Evolutionary conservation across 2,888 invertebrate genomes (phyloP).

Genomic region (Zootermopsis nevadensis): DNA sequence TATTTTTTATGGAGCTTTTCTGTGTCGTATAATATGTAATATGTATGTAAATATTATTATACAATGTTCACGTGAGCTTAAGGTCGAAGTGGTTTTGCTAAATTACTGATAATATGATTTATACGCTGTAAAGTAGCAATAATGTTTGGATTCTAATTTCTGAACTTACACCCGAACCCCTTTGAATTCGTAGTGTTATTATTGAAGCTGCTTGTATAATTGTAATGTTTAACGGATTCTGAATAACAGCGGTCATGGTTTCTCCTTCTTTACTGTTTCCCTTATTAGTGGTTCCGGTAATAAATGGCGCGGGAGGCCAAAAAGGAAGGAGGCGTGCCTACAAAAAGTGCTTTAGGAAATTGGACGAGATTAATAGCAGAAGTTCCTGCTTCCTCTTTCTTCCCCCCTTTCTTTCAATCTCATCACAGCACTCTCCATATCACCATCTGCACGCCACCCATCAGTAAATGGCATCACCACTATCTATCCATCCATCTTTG

Average conservation of each 20-base stretch:
- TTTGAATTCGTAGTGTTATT: too few species aligned
- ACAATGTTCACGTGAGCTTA: too few species aligned
- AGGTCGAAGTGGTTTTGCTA: too few species aligned
- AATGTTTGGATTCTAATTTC: too few species aligned
- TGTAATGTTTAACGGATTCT: not conserved
- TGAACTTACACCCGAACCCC: too few species aligned
- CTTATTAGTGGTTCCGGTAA: constrained; percentile 13
- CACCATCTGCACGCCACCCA: constrained; percentile 17
- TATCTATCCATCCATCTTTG: constrained; percentile 35
- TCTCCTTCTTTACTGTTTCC: not conserved
- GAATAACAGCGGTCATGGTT: not conserved
- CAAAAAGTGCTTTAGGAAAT: constrained; percentile 35
- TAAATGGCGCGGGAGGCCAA: not conserved
- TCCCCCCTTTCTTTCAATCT: constrained; percentile 19
- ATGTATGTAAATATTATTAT: too few species aligned
- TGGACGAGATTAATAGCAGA: constrained; percentile 38
- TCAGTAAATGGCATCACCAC: constrained; percentile 34
- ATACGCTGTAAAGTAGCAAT: too few species aligned
- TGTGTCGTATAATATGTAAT: too few species aligned
- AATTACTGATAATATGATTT: too few species aligned
- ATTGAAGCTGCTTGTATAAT: too few species aligned
- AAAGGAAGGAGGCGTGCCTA: not conserved
- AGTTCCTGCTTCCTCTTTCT: constrained; percentile 3
- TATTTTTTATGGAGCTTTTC: too few species aligned
- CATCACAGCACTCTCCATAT: constrained; percentile 21